Percentiles rank a stretch among this genome's conserved stretches.
These are phyloP conservation scores for Lepidonotus clava DNA, from an alignment of 2,888 invertebrate genomes.

Conservation along the genomic window DNA sequence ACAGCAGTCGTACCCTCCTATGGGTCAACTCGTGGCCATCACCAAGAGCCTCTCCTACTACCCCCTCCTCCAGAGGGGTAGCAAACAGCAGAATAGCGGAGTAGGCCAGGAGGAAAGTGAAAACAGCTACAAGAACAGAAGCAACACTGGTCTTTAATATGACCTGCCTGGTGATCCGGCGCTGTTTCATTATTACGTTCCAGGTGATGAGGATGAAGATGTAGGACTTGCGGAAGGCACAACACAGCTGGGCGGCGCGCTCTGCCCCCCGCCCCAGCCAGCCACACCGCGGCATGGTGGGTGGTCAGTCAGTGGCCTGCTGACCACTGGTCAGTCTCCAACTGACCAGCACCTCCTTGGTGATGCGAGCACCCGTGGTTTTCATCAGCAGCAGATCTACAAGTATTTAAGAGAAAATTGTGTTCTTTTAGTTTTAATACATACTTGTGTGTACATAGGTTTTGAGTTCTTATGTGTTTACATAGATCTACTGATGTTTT, in stretches of 20 bases:
- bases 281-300: not conserved
- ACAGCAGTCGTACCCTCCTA: not conserved
- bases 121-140: slow-evolving; percentile 17
- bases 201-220: slow-evolving; percentile 48
- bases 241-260: not conserved
- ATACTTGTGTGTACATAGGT: no score
- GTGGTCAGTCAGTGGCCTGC: no score
- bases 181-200: slow-evolving; percentile 11
- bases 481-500: no score
- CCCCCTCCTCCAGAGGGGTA: not conserved
- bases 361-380: no score
- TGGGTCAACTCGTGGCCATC: no score
- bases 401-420: no score
- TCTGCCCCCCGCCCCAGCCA: not conserved
- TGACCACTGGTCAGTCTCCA: no score
- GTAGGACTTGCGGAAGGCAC: not conserved
- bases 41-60: not conserved
- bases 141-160: slow-evolving; percentile 38
- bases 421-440: no score
- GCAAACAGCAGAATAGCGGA: not conserved
- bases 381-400: no score
- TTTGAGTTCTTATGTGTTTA: no score
- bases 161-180: slow-evolving; percentile 31
- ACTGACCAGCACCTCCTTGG: no score
- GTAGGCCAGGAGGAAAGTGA: slow-evolving; percentile 16